phyloP scores from a whole-genome alignment of 1,140 invertebrate species.

The Diachasma alloeum region DNA sequence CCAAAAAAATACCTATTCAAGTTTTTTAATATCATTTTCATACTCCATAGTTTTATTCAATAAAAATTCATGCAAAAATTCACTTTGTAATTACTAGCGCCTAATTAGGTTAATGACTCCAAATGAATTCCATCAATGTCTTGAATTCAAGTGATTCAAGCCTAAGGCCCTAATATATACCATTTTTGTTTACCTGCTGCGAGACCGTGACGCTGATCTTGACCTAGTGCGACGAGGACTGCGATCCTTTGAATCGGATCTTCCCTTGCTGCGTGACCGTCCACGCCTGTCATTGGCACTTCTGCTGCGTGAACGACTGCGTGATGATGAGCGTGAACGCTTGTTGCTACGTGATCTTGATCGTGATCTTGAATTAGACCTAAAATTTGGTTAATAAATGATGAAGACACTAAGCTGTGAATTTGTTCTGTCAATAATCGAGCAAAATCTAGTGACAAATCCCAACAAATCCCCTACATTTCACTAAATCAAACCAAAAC shows the following conservation, averaged over 20 bases:
- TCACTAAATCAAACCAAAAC: no score
- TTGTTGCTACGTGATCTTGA: constrained; percentile 61
- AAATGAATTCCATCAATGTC: not conserved
- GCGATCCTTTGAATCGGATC: constrained; percentile 64
- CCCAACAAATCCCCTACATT: no score
- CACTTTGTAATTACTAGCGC: no score
- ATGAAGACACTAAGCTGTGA: not conserved
- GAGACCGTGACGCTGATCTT: constrained; percentile 55
- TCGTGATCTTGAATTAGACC: constrained; percentile 59
- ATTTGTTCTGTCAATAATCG: not conserved
- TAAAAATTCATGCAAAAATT: no score
- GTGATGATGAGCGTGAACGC: constrained; percentile 63
- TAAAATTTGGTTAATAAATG: constrained; percentile 29
- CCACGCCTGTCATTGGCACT: constrained; percentile 39
- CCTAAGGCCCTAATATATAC: constrained; percentile 35
- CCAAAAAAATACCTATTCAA: no score
- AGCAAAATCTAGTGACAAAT: not conserved
- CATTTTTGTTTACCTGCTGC: constrained; percentile 50
- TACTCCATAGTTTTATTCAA: no score
- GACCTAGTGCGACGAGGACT: constrained; percentile 60
- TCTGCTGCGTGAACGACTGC: constrained; percentile 63
- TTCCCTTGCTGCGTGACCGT: constrained; percentile 65
- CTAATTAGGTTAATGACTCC: not conserved
- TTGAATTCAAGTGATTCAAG: not conserved
- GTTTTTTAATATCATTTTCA: no score